Evolutionary conservation across 2,797 vertebrate genomes (phyloP), one percentile per base, ranked within the genome.

Genomic region (Benthosema pterotum): DNA sequence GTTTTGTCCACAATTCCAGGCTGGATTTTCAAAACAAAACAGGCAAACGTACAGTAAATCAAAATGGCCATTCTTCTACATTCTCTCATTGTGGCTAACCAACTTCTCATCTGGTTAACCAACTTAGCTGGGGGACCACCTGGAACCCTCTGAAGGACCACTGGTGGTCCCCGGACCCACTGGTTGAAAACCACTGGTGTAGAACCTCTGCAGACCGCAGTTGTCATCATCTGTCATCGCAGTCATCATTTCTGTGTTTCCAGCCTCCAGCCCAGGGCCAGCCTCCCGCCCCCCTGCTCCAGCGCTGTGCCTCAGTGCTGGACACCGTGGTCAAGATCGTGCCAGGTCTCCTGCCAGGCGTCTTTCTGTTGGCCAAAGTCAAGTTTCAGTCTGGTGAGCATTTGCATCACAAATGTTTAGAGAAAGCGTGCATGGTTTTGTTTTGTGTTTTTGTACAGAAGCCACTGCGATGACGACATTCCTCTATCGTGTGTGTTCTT

Each of bases 251-350:
- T 46, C n/a, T 25, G 7, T 69, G n/a, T 53, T n/a, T 71, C 71
- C 77, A 99, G 98, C 92, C 94, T 85, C 88, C 92, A 77, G 83
- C 85, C 63, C 89, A 88, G 50, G 95, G 96, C 1, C 96, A 96
- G 46, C 86, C 94, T 63, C 80, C 93, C 49, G 88, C 93, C 62
- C 93, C 94, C 2, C 89, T 96, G 80, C 93, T 99, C 16, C 94
- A 93, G 74, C 93, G 94, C 46, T 98, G 95, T 72, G 82, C 91
- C 55, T 95, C 94, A 7, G 83, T 98, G 66, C 87, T 99, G 78
- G 97, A 99, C 67, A 96, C 93, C 0, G 85, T 99, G 64, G 90
- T 99, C 53, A 98, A 95, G 83, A 93, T 94, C 7, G 94, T 94
- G 1, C 96, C 97, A 42, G 96, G 96, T 74, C 94, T 99, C 64